A percentile compares a stretch with the other conserved stretches of the same genome.
Evolutionary conservation across 1,140 invertebrate species (phyloP).

Genomic region (Rhopalosiphum padi): DNA sequence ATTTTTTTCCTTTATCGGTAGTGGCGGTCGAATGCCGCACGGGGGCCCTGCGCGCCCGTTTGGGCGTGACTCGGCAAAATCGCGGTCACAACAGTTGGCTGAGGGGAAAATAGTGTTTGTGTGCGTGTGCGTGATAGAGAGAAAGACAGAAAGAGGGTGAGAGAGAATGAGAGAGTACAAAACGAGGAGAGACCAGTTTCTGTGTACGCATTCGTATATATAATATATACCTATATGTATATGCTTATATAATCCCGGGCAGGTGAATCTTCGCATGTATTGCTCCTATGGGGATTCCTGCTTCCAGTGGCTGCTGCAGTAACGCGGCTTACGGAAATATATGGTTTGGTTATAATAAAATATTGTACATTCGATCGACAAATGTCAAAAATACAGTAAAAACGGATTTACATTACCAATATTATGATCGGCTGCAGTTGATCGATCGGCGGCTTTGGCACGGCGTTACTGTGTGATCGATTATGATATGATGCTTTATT

Average conservation of each 20-base stretch:
- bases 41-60: neutral
- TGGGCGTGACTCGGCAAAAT: constrained; percentile 50
- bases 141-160: neutral
- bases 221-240: neutral
- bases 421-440: constrained; percentile 18
- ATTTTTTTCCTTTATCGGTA: constrained; percentile 2
- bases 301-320: neutral
- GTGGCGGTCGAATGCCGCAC: constrained; percentile 7
- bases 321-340: neutral
- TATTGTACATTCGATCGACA: neutral
- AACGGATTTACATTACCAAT: constrained; percentile 27
- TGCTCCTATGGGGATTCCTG: constrained; percentile 29
- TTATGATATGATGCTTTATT: neutral
- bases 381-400: constrained; percentile 17
- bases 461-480: neutral
- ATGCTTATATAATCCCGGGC: neutral
- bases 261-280: constrained; percentile 40
- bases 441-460: neutral
- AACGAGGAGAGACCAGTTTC: constrained; percentile 8
- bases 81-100: constrained; percentile 44
- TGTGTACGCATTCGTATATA: neutral
- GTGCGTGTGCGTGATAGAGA: neutral
- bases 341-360: neutral
- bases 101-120: neutral
- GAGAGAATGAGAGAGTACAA: neutral